Conservation (phyloP, 2,888 invertebrate species). For the Cephus runcator region DNA sequence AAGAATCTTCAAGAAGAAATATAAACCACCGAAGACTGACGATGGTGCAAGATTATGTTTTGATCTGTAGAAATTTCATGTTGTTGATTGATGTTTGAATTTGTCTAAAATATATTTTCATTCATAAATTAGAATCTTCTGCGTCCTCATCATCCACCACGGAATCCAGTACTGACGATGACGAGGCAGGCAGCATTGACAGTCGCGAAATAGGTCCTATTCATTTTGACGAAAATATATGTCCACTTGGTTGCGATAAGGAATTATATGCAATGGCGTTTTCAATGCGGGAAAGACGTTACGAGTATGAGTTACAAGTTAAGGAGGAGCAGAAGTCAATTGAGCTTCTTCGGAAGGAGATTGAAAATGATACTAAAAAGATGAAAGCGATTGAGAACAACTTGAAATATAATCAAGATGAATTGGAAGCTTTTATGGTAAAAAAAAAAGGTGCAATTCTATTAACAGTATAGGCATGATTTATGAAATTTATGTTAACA, state of each 20-base stretch:
- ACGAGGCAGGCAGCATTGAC: conserved; percentile 72
- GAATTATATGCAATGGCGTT: conserved; percentile 77
- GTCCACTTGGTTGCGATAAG: conserved; percentile 78
- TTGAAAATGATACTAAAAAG: conserved; percentile 71
- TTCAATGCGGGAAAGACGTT: conserved; percentile 72
- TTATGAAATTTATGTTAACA: conserved; percentile 54
- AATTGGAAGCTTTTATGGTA: conserved; percentile 76
- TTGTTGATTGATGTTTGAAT: background rate
- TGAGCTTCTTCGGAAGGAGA: conserved; percentile 71
- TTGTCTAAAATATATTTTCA: background rate
- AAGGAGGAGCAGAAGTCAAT: conserved; percentile 70
- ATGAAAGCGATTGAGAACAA: conserved; percentile 69
- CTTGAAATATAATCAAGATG: conserved; percentile 70
- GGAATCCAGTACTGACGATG: conserved; percentile 67
- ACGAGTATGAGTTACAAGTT: conserved; percentile 69
- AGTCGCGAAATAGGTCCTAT: conserved; percentile 76
- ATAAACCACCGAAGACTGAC: conserved; percentile 75
- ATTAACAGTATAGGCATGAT: conserved; percentile 2
- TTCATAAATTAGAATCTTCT: conserved; percentile 22
- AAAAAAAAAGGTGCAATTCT: conserved; percentile 17
- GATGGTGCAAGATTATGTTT: conserved; percentile 60
- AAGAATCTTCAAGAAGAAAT: conserved; percentile 86
- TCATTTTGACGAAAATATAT: conserved; percentile 76
- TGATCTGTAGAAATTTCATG: background rate
- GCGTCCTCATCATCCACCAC: conserved; percentile 67